Percentiles rank a stretch among this genome's conserved stretches.
Conservation (phyloP, 2,113 vertebrate species). For the Alouatta palliata region DNA sequence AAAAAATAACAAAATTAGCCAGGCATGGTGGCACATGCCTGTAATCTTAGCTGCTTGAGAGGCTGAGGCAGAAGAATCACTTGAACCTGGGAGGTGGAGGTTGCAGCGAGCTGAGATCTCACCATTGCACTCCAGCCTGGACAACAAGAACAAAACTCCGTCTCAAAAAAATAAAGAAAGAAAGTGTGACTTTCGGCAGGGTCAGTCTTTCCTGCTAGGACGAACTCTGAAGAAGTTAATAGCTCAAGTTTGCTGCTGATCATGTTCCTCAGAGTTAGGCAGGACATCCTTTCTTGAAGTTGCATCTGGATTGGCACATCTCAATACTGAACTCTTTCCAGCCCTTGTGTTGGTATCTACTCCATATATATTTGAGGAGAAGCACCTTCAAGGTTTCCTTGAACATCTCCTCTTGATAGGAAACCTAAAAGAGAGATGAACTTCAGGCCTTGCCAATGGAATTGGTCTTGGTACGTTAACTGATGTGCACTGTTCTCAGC, state of each 20-base stretch:
- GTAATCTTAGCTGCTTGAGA: too few relatives aligned
- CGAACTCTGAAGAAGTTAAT: neutral
- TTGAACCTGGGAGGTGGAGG: too few relatives aligned
- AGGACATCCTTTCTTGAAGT: neutral
- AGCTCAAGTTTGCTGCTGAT: neutral
- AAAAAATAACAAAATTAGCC: too few relatives aligned
- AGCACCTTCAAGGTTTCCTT: neutral
- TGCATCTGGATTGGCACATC: neutral
- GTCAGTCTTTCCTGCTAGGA: accelerated
- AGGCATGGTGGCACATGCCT: too few relatives aligned
- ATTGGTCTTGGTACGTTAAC: neutral
- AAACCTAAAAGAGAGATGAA: neutral
- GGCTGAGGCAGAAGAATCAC: too few relatives aligned
- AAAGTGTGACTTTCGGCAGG: neutral
- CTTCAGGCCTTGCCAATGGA: neutral
- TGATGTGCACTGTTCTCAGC: neutral
- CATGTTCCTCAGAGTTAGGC: neutral
- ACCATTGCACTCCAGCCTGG: too few relatives aligned
- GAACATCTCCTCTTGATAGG: neutral
- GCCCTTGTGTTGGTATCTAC: neutral
- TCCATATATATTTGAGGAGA: neutral
- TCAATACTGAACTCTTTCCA: neutral
- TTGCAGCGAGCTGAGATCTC: too few relatives aligned
- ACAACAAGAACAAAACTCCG: too few relatives aligned
- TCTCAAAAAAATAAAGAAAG: too few relatives aligned